Conservation (phyloP, 2,888 invertebrate genomes). For the Nematopogon swammerdamellus region DNA sequence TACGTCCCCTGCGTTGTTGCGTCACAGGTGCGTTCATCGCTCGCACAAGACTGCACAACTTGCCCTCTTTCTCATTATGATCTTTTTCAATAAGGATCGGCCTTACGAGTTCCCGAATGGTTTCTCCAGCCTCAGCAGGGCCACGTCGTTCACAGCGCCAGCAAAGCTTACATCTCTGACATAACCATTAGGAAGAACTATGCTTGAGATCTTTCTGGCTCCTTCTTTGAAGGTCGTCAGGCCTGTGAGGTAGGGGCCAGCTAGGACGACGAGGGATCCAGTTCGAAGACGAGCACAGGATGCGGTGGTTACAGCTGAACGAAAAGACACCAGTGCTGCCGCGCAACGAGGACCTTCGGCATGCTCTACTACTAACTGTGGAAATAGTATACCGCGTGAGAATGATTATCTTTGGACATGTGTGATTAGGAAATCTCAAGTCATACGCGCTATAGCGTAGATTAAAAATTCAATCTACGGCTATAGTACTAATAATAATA, state of each 20-base stretch:
- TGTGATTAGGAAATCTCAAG: too few species aligned
- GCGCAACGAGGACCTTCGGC: constrained; percentile 16
- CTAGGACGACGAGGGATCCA: constrained; percentile 8
- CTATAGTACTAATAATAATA: too few species aligned
- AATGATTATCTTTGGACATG: too few species aligned
- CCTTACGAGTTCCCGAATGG: constrained; percentile 18
- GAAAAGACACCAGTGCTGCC: constrained; percentile 22
- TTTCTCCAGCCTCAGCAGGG: constrained; percentile 29
- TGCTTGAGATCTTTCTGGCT: constrained; percentile 12
- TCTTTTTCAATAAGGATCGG: constrained; percentile 28
- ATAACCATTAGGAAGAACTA: constrained; percentile 10
- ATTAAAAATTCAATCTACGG: too few species aligned
- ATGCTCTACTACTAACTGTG: constrained; percentile 25
- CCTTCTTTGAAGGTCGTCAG: constrained; percentile 15
- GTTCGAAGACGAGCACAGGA: constrained; percentile 19
- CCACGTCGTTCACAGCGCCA: constrained; percentile 19
- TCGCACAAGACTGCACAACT: not conserved
- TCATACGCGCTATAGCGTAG: too few species aligned
- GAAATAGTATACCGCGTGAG: too few species aligned
- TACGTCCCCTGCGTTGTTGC: not conserved
- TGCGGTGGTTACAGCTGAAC: constrained; percentile 26
- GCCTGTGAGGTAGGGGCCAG: not conserved
- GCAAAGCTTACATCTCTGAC: constrained; percentile 3
- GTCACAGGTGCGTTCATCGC: not conserved
- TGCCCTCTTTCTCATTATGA: constrained; percentile 13